These are phyloP conservation scores for Propithecus coquereli DNA, from an alignment of 2,113 vertebrate genomes.

Conservation along the genomic window DNA sequence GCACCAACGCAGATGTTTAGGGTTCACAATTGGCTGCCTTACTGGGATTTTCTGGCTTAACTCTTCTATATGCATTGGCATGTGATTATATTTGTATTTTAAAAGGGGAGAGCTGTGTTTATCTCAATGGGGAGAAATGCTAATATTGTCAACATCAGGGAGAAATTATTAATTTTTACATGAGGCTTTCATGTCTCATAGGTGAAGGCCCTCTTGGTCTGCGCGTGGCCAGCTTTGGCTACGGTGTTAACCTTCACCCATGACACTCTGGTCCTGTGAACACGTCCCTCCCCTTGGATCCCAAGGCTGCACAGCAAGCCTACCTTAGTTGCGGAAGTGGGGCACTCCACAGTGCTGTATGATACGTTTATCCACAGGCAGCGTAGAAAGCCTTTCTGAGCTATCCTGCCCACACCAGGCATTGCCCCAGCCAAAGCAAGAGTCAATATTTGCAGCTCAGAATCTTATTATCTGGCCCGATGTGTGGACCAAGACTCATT, in stretches of 20 bases:
- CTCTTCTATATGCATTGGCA: not conserved
- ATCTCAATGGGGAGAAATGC: not conserved
- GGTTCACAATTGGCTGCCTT: not conserved
- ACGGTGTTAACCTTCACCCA: no score
- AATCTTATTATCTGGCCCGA: constrained; percentile 58
- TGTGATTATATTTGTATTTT: not conserved
- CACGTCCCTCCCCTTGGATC: not conserved
- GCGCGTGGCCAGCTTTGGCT: not conserved
- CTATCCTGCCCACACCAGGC: constrained; percentile 55
- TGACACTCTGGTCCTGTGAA: accelerated
- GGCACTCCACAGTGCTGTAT: not conserved
- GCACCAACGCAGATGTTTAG: not conserved
- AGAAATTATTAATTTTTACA: not conserved
- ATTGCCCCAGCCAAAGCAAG: constrained; percentile 43
- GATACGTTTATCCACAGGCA: not conserved
- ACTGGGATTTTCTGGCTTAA: not conserved
- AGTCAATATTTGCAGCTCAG: constrained; percentile 59
- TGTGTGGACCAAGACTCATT: constrained; percentile 69
- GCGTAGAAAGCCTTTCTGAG: constrained; percentile 65
- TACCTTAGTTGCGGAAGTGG: constrained; percentile 27
- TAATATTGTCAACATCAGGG: not conserved
- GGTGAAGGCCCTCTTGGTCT: not conserved
- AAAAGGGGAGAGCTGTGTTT: not conserved
- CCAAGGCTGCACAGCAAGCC: not conserved
- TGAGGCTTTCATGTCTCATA: not conserved